Evolutionary conservation across 2,113 vertebrate genomes (phyloP).

Genomic region (Ictidomys tridecemlineatus): DNA sequence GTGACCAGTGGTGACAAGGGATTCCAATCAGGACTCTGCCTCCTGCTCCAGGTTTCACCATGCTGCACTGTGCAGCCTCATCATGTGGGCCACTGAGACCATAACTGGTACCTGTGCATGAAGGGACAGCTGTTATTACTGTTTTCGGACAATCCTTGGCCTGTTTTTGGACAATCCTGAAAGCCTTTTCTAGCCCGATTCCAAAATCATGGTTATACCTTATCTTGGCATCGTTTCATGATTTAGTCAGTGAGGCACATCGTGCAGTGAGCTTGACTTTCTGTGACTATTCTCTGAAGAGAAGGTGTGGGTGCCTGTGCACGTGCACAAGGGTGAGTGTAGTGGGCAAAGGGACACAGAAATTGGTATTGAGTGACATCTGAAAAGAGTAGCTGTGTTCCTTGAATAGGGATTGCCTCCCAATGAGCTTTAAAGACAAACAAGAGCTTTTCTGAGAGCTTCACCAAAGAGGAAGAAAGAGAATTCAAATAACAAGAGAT

Average conservation of each 20-base stretch:
- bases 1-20: no score
- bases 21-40: background rate
- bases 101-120: no score
- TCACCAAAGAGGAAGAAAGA: background rate
- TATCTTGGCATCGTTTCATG: background rate
- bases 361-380: background rate
- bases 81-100: no score
- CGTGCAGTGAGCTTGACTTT: background rate
- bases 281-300: background rate
- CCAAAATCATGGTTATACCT: background rate
- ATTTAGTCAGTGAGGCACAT: background rate
- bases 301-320: no score
- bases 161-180: background rate
- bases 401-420: background rate
- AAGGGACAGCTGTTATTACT: background rate
- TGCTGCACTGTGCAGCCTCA: no score
- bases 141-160: background rate
- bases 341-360: background rate
- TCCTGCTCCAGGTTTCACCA: background rate
- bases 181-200: background rate
- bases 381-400: background rate
- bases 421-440: background rate
- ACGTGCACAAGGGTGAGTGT: no score
- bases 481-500: background rate
- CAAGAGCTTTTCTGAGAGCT: constrained; percentile 22